These are phyloP conservation scores for Chaenogobius annularis DNA, from an alignment of 2,113 vertebrate species.

Conservation along the genomic window DNA sequence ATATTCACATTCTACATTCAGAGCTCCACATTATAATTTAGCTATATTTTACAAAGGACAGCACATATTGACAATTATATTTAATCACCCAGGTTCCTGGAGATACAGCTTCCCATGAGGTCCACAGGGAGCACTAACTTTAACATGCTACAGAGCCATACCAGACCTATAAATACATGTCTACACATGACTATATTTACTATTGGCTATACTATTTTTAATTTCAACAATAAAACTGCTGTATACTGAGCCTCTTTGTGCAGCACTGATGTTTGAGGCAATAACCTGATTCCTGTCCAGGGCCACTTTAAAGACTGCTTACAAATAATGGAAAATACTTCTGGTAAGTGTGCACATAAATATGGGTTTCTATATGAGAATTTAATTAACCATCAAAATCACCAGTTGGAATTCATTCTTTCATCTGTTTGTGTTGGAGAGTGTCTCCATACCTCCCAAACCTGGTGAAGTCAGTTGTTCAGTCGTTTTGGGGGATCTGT, in stretches of 20 bases:
- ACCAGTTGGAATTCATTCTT: conserved; percentile 21
- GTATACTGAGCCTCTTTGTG: conserved; percentile 47
- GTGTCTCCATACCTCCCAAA: not conserved
- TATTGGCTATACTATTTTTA: conserved; percentile 24
- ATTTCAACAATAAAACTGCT: conserved; percentile 38
- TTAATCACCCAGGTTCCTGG: conserved; percentile 34
- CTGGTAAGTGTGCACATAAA: conserved; percentile 32
- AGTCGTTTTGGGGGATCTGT: conserved; percentile 11
- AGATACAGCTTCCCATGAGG: conserved; percentile 33
- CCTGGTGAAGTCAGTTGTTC: conserved; percentile 11
- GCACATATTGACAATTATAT: conserved; percentile 24
- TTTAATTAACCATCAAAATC: conserved; percentile 34
- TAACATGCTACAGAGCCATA: conserved; percentile 20
- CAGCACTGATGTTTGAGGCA: conserved; percentile 32
- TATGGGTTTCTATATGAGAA: conserved; percentile 37
- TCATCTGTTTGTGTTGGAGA: conserved; percentile 35
- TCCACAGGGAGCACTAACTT: conserved; percentile 41
- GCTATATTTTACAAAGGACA: conserved; percentile 29
- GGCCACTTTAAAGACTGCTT: conserved; percentile 37
- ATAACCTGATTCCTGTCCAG: conserved; percentile 48
- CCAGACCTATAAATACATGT: conserved; percentile 22
- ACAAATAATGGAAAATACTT: conserved; percentile 46
- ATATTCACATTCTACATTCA: not conserved
- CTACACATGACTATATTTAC: conserved; percentile 14
- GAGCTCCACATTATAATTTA: not conserved